Percentiles rank a stretch among this genome's conserved stretches.
Evolutionary conservation across 1,140 invertebrate species (phyloP).

Genomic region (Calliopsis andreniformis): DNA sequence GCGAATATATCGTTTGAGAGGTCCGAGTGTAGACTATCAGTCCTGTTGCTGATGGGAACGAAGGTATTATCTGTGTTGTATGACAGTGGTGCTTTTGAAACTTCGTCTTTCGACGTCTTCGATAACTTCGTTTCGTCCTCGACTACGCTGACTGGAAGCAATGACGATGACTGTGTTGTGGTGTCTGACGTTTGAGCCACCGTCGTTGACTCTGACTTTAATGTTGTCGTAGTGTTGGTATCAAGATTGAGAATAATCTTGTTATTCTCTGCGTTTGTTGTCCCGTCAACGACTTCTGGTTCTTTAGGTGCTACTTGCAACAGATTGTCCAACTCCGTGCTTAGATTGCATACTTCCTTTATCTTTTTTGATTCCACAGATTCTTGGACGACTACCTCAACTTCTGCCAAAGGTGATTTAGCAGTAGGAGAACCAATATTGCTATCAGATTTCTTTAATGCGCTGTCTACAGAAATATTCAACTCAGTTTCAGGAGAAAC

Average conservation of each 20-base stretch:
- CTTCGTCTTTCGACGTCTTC: slow-evolving; percentile 69
- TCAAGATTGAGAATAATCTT: slow-evolving; percentile 80
- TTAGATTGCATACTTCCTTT: slow-evolving; percentile 71
- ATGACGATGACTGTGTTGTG: slow-evolving; percentile 11
- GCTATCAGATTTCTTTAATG: slow-evolving; percentile 32
- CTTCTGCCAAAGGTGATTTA: slow-evolving; percentile 49
- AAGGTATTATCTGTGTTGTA: slow-evolving; percentile 79
- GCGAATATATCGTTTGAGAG: slow-evolving; percentile 89
- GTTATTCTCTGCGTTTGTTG: slow-evolving; percentile 63
- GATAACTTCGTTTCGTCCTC: slow-evolving; percentile 58
- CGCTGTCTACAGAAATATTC: slow-evolving; percentile 34
- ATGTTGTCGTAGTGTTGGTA: slow-evolving; percentile 78
- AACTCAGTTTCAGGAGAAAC: slow-evolving; percentile 34
- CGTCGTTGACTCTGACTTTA: slow-evolving; percentile 70
- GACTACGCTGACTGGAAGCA: slow-evolving; percentile 29
- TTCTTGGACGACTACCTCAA: slow-evolving; percentile 54
- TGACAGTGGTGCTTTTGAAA: slow-evolving; percentile 78
- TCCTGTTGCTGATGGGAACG: slow-evolving; percentile 82
- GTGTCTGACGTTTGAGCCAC: slow-evolving; percentile 8
- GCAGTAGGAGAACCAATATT: background rate
- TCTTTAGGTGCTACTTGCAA: slow-evolving; percentile 61
- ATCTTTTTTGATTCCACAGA: slow-evolving; percentile 44
- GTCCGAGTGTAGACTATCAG: slow-evolving; percentile 84
- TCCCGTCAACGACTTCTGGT: slow-evolving; percentile 55
- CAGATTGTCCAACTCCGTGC: slow-evolving; percentile 71